Percentiles rank a stretch among this genome's conserved stretches.
phyloP scores from a whole-genome alignment of 2,888 invertebrate genomes.

The Aleiodes testaceus region DNA sequence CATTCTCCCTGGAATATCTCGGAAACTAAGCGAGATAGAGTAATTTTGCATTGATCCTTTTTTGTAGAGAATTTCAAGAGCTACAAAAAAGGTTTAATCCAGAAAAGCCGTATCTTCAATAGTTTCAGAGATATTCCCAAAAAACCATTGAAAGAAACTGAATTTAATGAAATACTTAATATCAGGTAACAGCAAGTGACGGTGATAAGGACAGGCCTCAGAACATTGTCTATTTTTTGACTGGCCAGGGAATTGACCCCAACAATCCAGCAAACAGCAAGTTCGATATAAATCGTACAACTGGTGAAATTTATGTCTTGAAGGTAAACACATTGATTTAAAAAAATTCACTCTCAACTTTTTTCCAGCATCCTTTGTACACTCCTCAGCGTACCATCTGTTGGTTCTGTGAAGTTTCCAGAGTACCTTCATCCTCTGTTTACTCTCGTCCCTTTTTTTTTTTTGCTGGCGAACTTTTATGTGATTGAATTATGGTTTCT shows the following conservation, averaged over 20 bases:
- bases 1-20: no score
- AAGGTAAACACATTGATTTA: conserved; percentile 80
- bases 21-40: no score
- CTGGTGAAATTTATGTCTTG: conserved; percentile 95
- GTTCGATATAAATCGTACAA: conserved; percentile 96
- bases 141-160: no score
- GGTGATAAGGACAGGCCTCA: conserved; percentile 96
- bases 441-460: conserved; percentile 2
- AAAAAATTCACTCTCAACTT: conserved; percentile 5
- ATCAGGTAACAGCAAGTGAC: conserved; percentile 94
- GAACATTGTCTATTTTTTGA: conserved; percentile 95
- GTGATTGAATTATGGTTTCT: conserved; percentile 50
- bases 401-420: conserved; percentile 6
- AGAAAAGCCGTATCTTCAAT: no score
- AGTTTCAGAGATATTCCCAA: no score
- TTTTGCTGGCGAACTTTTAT: not conserved
- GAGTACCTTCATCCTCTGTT: conserved; percentile 22
- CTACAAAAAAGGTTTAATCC: no score
- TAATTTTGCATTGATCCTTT: no score
- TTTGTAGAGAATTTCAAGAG: no score
- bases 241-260: conserved; percentile 95
- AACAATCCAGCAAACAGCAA: conserved; percentile 96
- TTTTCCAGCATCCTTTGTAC: not conserved
- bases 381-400: conserved; percentile 12
- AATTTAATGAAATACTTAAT: not conserved